Base-by-base conservation (phyloP, 2,113 vertebrate species). In the Microcebus tavaratra region DNA sequence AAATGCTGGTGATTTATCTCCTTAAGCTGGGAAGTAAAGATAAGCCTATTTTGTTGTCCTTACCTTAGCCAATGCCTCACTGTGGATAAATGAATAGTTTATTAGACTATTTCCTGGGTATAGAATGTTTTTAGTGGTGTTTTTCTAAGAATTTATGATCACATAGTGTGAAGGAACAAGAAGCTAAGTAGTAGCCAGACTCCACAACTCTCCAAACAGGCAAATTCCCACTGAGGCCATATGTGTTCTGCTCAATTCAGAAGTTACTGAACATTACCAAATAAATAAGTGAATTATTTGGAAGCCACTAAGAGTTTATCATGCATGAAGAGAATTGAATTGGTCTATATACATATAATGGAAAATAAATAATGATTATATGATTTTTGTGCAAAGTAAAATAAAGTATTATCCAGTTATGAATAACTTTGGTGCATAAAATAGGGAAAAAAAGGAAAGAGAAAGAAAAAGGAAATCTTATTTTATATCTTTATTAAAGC, bases 401-500 rank as follows among this genome's bases (percentile, higher is more conserved):
- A 95, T 50, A 73, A 92, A 70, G 27, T 88, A 27, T 87, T 88
- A 93, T 11, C 9, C 21, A 84, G 36, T 92, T 92, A 93, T 85
- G 36, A 73, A 53, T 89, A 93, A 91, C 29, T 65, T 13, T 39
- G 59, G 31, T 73, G 50, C 7, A 76, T 65, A 81, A 87, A 91
- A 68, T 25, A 68, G 27, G 61, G 57, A 78, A 72, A 73, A 75
- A 87, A 82, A 17, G 21, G 48, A 85, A 90, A 89, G 55, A 84
- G 31, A 57, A 90, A 86, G 59, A 25, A 93, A 92, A 90, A 82
- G 34, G 8, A 79, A 87, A 94, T 88, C 7, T 97, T 91, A 87
- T 78, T 96, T 88, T 55, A 76, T 84, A 82, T 78, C 83, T 97
- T 94, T 94, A 97, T 96, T 96, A 53, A 87, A 95, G 31, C 3